Evolutionary conservation across 2,113 vertebrate species (phyloP).

Genomic region (Gallinago paraguaiae): DNA sequence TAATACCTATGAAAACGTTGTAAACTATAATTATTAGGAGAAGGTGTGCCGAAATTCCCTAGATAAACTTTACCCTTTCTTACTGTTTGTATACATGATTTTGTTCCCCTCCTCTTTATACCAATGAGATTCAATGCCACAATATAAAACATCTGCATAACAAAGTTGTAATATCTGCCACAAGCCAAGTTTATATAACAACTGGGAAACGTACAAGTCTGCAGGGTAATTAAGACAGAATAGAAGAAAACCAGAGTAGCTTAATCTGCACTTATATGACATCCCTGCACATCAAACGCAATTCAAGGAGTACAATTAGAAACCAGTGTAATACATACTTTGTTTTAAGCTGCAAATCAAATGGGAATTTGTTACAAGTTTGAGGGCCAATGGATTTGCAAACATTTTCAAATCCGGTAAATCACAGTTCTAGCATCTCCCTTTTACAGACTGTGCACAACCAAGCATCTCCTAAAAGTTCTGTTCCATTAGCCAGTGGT

Average conservation of each 20-base stretch:
- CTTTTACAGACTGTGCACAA: neutral
- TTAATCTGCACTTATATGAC: slow-evolving; percentile 9
- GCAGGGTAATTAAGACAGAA: slow-evolving; percentile 19
- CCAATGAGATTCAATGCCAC: neutral
- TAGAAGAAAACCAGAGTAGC: neutral
- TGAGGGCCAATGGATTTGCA: neutral
- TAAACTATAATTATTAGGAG: neutral
- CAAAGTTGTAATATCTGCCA: neutral
- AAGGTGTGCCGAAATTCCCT: neutral
- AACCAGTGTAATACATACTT: neutral
- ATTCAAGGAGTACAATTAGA: slow-evolving; percentile 5
- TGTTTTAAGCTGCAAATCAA: slow-evolving; percentile 4
- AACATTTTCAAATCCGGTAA: neutral
- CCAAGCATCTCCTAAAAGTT: neutral
- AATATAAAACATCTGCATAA: neutral
- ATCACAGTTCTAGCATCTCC: neutral
- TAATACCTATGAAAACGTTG: neutral
- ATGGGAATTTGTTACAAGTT: neutral
- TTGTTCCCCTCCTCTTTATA: neutral
- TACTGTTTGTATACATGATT: neutral
- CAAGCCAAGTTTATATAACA: neutral
- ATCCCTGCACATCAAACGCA: neutral
- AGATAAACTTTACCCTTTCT: neutral
- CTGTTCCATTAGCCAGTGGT: neutral
- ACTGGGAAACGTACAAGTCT: slow-evolving; percentile 8